phyloP scores from a whole-genome alignment of 2,113 vertebrate species.

The Chrysemys picta region DNA sequence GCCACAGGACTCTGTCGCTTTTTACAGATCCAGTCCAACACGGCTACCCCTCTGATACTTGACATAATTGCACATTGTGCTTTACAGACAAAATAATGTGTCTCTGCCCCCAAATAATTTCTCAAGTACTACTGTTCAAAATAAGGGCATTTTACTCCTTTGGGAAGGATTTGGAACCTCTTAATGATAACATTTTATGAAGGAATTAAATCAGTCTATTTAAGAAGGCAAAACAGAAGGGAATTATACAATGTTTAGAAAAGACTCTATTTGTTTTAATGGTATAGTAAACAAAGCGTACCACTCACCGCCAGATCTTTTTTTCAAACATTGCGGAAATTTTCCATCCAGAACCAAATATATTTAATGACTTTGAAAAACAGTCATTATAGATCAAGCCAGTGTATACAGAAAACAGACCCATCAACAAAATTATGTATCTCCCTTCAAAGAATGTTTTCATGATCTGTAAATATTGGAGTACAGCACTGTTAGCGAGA shows the following conservation, averaged over 20 bases:
- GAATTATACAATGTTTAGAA: neutral
- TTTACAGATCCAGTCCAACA: no score
- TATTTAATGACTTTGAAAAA: conserved; percentile 95
- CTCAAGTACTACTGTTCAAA: neutral
- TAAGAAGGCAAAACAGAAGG: neutral
- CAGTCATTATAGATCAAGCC: conserved; percentile 99
- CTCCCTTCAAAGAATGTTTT: conserved; percentile 94
- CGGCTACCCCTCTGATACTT: no score
- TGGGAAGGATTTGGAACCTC: neutral
- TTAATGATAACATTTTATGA: neutral
- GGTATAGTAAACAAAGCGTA: neutral
- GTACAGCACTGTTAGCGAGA: rapidly evolving
- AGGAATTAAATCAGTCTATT: neutral
- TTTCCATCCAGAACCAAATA: conserved; percentile 94
- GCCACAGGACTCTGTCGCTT: no score
- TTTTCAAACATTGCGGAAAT: conserved; percentile 85
- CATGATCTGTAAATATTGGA: conserved; percentile 82
- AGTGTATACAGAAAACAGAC: conserved; percentile 95
- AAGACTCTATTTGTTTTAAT: neutral
- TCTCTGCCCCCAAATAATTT: neutral
- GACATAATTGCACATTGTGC: neutral
- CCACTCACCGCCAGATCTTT: conserved; percentile 81
- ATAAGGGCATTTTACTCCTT: neutral
- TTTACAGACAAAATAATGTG: neutral
- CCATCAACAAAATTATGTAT: conserved; percentile 97